Base-by-base conservation (phyloP, 2,888 invertebrate species). In the Ichneumon xanthorius region DNA sequence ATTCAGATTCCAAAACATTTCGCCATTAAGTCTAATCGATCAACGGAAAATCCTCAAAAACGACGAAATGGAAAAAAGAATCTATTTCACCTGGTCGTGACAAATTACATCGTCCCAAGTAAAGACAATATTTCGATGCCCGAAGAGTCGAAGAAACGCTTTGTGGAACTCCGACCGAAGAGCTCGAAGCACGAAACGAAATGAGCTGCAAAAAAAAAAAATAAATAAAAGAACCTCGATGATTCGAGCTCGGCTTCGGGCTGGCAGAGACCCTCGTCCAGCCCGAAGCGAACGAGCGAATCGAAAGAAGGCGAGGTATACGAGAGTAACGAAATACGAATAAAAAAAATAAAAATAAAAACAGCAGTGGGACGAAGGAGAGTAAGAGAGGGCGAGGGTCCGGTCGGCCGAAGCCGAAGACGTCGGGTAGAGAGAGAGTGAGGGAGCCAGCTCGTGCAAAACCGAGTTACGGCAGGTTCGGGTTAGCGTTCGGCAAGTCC, bases 401-500 rank as follows among this genome's bases (percentile, higher is more conserved):
- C 58, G 76, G 63, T 77, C 72, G 72, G 48, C 68, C 63, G 80
- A 72, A 45, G 80, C 80, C 45, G 67, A 70, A 71, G 72, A 72
- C 78, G 80, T 45, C 82, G 80, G 71, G 61, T 55, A 53, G 78
- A 61, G 71, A 45, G 71, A 61, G 53, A 50, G 19, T 40, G 80
- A 76, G 68, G 55, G 65, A 50, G 80, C 75, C 63, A 86, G 82
- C 58, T 79, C 83, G 67, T 65, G 82, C 68, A 83, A 87, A 90
- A 89, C 88, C 89, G 89, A 90, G 91, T 91, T 91, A 90, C 89
- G 92, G 93, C 91, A 92, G 93, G 93, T 91, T 89, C 89, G 91
- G 88, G 89, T 91, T 91, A 91, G 91, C 92, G 93, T 93, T 93
- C 91, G 93, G 93, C 92, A 92, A 93, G 92, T 92, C 90, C 80